A percentile compares a stretch with the other conserved stretches of the same genome.
Conservation (phyloP, 2,113 vertebrate genomes). For the Perognathus longimembris region DNA sequence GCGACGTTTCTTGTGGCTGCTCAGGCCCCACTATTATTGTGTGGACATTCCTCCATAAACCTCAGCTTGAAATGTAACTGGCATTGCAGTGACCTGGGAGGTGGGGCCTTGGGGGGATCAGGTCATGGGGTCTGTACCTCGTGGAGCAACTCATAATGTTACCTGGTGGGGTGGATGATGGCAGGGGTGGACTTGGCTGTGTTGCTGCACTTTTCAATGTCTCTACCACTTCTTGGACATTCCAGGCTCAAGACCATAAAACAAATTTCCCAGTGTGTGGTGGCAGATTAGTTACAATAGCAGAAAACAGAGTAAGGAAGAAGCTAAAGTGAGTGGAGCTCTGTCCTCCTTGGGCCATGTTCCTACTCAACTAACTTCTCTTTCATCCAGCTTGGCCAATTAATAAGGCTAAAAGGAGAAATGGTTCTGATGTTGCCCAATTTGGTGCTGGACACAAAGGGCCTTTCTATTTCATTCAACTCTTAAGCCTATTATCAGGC, state of each 20-base stretch:
- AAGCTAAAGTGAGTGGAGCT: neutral
- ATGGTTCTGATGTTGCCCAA: neutral
- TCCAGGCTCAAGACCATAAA: neutral
- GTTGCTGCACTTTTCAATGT: too few species aligned
- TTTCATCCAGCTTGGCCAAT: neutral
- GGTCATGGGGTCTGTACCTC: accelerated
- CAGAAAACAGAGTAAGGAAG: neutral
- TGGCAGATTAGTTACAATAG: neutral
- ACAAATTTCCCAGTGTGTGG: neutral
- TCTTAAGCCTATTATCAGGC: neutral
- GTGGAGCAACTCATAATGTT: neutral
- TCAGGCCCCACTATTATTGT: neutral
- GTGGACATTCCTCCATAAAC: neutral
- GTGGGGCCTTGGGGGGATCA: too few species aligned
- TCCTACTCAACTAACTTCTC: neutral
- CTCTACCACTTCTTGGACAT: neutral
- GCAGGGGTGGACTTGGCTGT: neutral
- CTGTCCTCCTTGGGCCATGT: neutral
- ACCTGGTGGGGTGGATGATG: too few species aligned
- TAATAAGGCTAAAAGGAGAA: neutral
- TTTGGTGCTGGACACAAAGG: neutral
- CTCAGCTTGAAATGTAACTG: neutral
- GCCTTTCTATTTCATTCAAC: neutral
- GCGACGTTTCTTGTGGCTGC: too few species aligned
- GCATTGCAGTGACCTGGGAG: too few species aligned